These are phyloP conservation scores for Ameiurus melas DNA, from an alignment of 2,113 vertebrate species.

Conservation along the genomic window DNA sequence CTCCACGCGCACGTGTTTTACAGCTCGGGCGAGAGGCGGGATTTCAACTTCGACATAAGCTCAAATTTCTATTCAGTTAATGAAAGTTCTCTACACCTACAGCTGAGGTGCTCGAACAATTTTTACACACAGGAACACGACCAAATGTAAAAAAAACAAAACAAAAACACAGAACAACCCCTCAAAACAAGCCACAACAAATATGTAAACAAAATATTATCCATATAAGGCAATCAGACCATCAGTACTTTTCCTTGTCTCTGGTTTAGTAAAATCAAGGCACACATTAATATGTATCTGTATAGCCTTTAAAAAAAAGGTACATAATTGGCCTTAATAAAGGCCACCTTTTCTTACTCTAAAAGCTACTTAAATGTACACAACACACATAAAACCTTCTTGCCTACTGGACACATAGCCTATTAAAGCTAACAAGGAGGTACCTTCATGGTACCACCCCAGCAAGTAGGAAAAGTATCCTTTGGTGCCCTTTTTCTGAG, in stretches of 20 bases:
- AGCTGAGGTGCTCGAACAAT: neutral
- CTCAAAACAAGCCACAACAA: too few species aligned
- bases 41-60: neutral
- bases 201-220: neutral
- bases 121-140: neutral
- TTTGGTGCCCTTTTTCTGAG: neutral
- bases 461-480: neutral
- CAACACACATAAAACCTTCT: neutral
- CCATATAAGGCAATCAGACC: neutral
- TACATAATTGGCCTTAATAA: neutral
- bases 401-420: neutral
- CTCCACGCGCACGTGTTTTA: conserved; percentile 49
- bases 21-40: conserved; percentile 41
- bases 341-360: neutral
- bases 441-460: neutral
- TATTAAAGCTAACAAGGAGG: neutral
- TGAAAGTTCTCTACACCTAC: neutral
- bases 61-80: conserved; percentile 22
- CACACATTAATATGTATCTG: neutral
- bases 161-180: too few species aligned
- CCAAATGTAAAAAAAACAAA: neutral
- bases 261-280: neutral
- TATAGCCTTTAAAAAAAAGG: neutral
- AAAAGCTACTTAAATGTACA: neutral
- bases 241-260: neutral